Conservation (phyloP, 2,113 vertebrate genomes). For the Canis aureus region DNA sequence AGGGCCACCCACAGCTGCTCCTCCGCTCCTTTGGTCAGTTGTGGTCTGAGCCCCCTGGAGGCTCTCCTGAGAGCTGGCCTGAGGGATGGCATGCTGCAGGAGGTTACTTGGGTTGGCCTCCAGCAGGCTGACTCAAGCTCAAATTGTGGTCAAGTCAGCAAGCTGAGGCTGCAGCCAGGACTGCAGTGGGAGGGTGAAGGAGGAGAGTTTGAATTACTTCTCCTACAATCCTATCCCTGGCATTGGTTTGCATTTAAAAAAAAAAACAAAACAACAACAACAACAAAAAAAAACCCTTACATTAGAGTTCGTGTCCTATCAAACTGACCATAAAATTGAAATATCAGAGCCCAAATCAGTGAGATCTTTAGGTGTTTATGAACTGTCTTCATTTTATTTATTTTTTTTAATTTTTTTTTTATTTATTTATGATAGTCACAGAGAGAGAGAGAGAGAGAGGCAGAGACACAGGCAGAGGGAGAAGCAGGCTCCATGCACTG, state of each 20-base stretch:
- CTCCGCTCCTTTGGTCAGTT: neutral
- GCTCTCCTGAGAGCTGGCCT: neutral
- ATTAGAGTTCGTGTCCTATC: neutral
- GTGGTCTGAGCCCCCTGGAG: neutral
- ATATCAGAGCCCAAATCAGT: neutral
- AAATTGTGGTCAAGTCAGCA: neutral
- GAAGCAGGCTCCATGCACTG: no score
- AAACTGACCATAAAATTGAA: slow-evolving; percentile 34
- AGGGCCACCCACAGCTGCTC: neutral
- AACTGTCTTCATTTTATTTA: neutral
- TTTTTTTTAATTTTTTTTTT: no score
- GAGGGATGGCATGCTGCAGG: neutral
- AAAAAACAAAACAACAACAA: neutral
- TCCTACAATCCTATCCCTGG: neutral
- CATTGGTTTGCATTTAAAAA: neutral
- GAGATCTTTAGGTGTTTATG: neutral
- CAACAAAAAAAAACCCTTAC: neutral
- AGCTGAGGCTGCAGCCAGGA: neutral
- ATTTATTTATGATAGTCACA: no score
- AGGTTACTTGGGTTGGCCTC: neutral
- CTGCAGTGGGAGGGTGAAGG: no score
- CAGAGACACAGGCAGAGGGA: no score
- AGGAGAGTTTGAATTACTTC: neutral
- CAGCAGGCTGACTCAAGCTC: neutral
- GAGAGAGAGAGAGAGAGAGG: no score